phyloP scores from a whole-genome alignment of 2,113 vertebrate species.

The Prietella phreatophila region DNA sequence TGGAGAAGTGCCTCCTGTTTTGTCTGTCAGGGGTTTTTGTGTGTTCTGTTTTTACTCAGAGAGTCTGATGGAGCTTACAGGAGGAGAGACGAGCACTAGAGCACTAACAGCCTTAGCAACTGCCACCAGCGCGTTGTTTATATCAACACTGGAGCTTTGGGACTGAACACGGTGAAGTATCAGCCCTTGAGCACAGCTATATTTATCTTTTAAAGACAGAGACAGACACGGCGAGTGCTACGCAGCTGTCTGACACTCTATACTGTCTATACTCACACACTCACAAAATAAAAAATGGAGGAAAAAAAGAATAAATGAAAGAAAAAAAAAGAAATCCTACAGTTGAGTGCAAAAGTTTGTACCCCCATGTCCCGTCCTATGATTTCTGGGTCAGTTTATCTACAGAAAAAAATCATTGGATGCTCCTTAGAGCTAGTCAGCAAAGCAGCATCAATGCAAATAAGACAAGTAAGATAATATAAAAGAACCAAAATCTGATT shows the following conservation, averaged over 20 bases:
- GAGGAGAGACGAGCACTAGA: background rate
- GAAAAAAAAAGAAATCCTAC: background rate
- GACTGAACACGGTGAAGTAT: slow-evolving; percentile 26
- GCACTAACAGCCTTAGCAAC: slow-evolving; percentile 38
- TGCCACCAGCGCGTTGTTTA: slow-evolving; percentile 46
- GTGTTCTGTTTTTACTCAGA: slow-evolving; percentile 3
- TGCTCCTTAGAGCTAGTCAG: background rate
- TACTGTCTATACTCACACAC: background rate
- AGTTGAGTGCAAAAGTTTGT: background rate
- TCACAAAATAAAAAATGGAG: slow-evolving; percentile 2
- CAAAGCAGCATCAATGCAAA: background rate
- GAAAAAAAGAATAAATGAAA: background rate
- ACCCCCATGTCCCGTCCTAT: no score
- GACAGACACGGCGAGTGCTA: background rate
- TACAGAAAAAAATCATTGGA: background rate
- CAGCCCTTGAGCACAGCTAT: slow-evolving; percentile 26
- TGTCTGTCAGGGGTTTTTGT: background rate
- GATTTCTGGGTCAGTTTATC: background rate
- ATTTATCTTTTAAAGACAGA: slow-evolving; percentile 38
- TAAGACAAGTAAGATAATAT: background rate
- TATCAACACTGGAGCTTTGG: slow-evolving; percentile 41
- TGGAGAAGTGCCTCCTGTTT: background rate
- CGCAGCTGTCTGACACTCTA: slow-evolving; percentile 41
- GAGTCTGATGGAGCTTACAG: background rate
- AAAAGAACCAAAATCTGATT: background rate